Conservation (phyloP, 2,797 vertebrate species). For the Danio kyathit region DNA sequence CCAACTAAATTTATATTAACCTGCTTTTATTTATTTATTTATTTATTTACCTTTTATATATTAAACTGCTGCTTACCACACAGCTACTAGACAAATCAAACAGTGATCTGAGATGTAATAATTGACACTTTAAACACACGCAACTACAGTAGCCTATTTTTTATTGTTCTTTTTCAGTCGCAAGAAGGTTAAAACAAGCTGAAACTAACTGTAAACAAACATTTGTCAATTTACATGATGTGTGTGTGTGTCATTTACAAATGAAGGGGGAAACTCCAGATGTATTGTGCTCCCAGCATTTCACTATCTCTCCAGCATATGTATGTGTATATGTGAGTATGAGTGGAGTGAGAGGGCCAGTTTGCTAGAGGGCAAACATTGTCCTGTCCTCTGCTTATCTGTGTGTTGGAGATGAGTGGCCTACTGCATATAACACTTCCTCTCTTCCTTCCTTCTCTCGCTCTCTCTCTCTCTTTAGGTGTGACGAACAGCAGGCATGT, state of each 20-base stretch:
- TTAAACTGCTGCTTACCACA: too few species aligned
- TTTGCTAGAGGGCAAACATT: conserved; percentile 46
- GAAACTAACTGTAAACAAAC: background rate
- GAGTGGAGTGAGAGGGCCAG: conserved; percentile 28
- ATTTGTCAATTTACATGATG: background rate
- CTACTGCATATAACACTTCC: conserved; percentile 67
- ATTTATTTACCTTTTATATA: too few species aligned
- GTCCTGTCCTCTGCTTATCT: conserved; percentile 49
- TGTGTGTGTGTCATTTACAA: background rate
- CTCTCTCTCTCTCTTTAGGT: conserved; percentile 71
- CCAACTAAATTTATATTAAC: too few species aligned
- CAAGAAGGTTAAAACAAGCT: too few species aligned
- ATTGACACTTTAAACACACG: too few species aligned
- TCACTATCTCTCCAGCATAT: conserved; percentile 1
- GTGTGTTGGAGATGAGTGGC: conserved; percentile 38
- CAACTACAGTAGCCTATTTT: too few species aligned
- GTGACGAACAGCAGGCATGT: conserved; percentile 88
- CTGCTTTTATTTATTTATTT: too few species aligned
- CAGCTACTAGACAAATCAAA: too few species aligned
- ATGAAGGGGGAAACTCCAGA: background rate
- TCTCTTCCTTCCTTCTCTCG: background rate
- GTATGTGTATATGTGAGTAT: conserved; percentile 18
- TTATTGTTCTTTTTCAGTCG: too few species aligned
- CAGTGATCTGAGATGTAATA: too few species aligned
- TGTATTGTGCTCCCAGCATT: conserved; percentile 13